Evolutionary conservation across 2,797 vertebrate genomes (phyloP).

Genomic region (Pangasius djambal): DNA sequence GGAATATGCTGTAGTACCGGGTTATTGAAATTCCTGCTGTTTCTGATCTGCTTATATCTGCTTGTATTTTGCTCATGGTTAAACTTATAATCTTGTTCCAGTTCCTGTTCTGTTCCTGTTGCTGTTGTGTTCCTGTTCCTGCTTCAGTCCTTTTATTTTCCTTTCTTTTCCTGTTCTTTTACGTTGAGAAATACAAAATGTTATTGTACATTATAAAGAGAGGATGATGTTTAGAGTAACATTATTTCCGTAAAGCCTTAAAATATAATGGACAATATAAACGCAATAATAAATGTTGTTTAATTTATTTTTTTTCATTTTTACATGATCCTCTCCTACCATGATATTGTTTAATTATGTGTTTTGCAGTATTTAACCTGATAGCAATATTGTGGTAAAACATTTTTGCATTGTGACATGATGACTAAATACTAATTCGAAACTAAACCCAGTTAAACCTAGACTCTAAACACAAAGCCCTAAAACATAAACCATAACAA

Average conservation of each 20-base stretch:
- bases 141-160: background rate
- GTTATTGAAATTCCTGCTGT: background rate
- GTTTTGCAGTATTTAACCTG: background rate
- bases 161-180: background rate
- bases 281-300: background rate
- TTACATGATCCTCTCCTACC: background rate
- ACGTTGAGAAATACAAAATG: background rate
- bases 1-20: background rate
- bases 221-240: background rate
- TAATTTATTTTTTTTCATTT: background rate
- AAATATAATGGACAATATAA: background rate
- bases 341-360: background rate
- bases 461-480: background rate
- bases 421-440: background rate
- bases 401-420: background rate
- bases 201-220: background rate
- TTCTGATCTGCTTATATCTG: background rate
- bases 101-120: background rate
- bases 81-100: background rate
- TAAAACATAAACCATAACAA: background rate
- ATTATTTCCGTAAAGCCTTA: background rate
- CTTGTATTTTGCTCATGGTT: background rate
- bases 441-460: background rate
- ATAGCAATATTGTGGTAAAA: background rate
- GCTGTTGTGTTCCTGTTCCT: background rate